Conservation (phyloP, 2,888 invertebrate species). For the Tachina fera region DNA sequence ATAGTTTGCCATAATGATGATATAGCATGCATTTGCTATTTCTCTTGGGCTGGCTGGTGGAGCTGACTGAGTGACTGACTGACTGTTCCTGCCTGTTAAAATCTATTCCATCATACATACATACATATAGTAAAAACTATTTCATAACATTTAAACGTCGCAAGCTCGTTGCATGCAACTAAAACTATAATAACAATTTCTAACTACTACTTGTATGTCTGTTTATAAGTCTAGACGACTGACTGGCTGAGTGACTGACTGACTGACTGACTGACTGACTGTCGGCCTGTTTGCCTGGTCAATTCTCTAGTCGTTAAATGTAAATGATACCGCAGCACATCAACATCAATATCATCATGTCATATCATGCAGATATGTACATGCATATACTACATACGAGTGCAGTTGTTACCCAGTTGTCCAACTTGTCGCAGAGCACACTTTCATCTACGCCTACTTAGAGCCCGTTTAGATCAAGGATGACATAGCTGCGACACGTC, state of each 20-base stretch:
- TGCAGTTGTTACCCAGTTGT: too few species aligned
- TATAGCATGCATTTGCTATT: conserved; percentile 58
- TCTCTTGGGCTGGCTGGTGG: background rate
- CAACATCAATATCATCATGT: conserved; percentile 41
- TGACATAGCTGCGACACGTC: too few species aligned
- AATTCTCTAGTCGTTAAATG: conserved; percentile 63
- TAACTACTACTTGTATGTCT: conserved; percentile 37
- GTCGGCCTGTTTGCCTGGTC: conserved; percentile 12
- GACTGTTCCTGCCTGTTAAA: conserved; percentile 32
- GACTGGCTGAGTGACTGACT: conserved; percentile 1
- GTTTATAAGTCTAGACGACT: conserved; percentile 23
- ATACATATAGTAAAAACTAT: conserved; percentile 2
- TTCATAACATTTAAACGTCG: conserved; percentile 57
- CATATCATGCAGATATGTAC: conserved; percentile 19
- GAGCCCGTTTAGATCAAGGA: too few species aligned
- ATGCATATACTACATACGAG: background rate
- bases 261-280: background rate
- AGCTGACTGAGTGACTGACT: background rate
- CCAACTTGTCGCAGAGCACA: too few species aligned
- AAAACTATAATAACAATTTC: conserved; percentile 30
- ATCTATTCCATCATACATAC: conserved; percentile 36
- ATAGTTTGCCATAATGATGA: conserved; percentile 58
- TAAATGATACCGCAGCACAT: conserved; percentile 64
- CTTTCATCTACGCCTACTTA: too few species aligned
- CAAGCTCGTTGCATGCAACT: conserved; percentile 50